Evolutionary conservation across 2,888 invertebrate genomes (phyloP).

Genomic region (Trissolcus japonicus): DNA sequence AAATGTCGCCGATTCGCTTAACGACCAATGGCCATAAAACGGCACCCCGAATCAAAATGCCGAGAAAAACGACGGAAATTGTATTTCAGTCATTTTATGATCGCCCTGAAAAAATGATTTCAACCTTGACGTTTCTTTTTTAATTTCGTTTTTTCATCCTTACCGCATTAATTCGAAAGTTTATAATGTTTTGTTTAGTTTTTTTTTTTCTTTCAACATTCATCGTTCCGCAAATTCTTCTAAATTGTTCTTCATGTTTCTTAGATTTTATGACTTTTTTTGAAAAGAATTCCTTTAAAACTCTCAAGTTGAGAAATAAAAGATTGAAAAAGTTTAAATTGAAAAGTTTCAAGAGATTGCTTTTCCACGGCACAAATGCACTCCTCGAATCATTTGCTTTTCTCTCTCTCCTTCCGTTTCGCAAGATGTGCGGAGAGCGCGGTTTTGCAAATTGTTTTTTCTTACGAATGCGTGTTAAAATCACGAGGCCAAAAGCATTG

Average conservation of each 20-base stretch:
- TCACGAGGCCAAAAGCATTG: conserved; percentile 5
- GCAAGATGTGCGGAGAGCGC: not conserved
- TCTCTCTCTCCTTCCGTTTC: not conserved
- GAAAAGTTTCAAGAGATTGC: too few relatives aligned
- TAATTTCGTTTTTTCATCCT: not conserved
- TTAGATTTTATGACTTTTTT: too few relatives aligned
- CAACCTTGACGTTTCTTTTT: not conserved
- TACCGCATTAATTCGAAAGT: not conserved
- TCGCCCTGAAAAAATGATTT: not conserved
- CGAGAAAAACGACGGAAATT: conserved; percentile 48
- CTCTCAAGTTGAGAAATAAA: not conserved
- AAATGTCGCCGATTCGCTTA: conserved; percentile 51
- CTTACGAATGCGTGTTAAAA: conserved; percentile 20
- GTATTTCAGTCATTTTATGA: conserved; percentile 53
- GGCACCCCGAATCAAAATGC: conserved; percentile 16
- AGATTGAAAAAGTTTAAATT: too few relatives aligned
- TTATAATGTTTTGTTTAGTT: too few relatives aligned
- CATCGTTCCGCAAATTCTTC: not conserved
- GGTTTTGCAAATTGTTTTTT: conserved; percentile 31
- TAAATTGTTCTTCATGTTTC: too few relatives aligned
- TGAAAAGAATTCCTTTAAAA: not conserved
- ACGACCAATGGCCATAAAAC: conserved; percentile 42
- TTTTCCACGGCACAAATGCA: too few relatives aligned
- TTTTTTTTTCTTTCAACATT: not conserved
- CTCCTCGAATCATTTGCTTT: not conserved